Base-by-base conservation (phyloP, 1,140 invertebrate species). In the Amphibalanus amphitrite region DNA sequence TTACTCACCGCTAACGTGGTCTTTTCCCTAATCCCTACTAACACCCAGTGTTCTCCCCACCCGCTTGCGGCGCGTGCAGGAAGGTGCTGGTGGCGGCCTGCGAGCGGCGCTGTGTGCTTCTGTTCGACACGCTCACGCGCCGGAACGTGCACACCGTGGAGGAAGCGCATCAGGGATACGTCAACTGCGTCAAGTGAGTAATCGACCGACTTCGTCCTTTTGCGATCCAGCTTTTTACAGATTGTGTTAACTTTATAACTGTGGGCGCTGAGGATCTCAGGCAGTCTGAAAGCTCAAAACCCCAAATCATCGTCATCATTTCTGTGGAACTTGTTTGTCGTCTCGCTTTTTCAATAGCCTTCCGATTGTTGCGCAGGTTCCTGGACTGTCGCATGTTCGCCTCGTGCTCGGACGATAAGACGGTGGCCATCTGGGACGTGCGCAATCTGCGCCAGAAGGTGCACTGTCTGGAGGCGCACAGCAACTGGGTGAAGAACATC, bases 401-500 rank as follows among this genome's bases (percentile, higher is more conserved):
- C 0, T 93, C 92, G 0, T 95, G 93, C 79, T 95, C 92, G 6
- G 93, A 97, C 80, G 94, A 97, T 78, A 91, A 86, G 26, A 95
- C 92, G 26, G 90, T 96, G 69, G 91, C 90, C 28, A 78, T 96
- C 68, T 96, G 93, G 93, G 93, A 97, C 82, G 86, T 90, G 59
- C 83, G 94, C 70, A 91, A 91, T 80, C 81, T 95, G 65, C 90
- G 89, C 77, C 83, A 85, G 69, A 86, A 86, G 76, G 87, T 93
- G 69, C 84, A 88, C 71, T 88, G 87, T 1, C 82, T 96, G 0
- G 83, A 87, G 71, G 93, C 93, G 17, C 93, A 97, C 80, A 89
- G 90, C 0, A 94, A 94, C 81, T 96, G 93, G 93, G 94, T 96
- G 13, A 96, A 97, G 81, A 96, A 95, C 79, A 94, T 97, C 73